phyloP scores from a whole-genome alignment of 2,888 invertebrate species.

The Archaeoteleia sp. region DNA sequence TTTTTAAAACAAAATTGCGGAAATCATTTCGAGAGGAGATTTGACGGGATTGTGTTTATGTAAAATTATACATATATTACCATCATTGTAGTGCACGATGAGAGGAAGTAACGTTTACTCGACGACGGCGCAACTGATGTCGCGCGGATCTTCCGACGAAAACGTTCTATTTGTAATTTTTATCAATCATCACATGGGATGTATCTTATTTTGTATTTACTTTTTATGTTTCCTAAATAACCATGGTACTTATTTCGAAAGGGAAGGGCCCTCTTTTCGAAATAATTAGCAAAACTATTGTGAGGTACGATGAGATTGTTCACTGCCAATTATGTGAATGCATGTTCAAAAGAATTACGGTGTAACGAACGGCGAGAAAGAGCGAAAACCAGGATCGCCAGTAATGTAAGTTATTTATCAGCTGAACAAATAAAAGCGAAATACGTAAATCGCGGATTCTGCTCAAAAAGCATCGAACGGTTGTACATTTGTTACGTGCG shows the following conservation, averaged over 20 bases:
- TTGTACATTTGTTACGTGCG: slow-evolving; percentile 29
- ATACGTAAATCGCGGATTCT: slow-evolving; percentile 25
- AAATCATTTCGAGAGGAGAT: too few species aligned
- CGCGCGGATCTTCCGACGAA: too few species aligned
- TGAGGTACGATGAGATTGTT: slow-evolving; percentile 40
- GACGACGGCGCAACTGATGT: too few species aligned
- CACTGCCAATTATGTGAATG: slow-evolving; percentile 49
- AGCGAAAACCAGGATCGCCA: neutral
- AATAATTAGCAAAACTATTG: slow-evolving; percentile 3
- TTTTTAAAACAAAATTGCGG: too few species aligned
- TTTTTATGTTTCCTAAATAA: neutral
- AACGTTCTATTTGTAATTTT: too few species aligned
- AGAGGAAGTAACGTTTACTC: too few species aligned
- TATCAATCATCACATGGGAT: too few species aligned
- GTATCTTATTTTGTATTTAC: too few species aligned
- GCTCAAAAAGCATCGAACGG: slow-evolving; percentile 50
- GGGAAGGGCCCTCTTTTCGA: slow-evolving; percentile 3
- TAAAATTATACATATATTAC: too few species aligned
- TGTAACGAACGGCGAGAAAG: slow-evolving; percentile 5
- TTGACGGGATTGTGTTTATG: too few species aligned
- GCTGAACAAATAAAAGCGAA: slow-evolving; percentile 2
- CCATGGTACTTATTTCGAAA: slow-evolving; percentile 20
- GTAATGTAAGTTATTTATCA: slow-evolving; percentile 15
- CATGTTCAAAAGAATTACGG: slow-evolving; percentile 24
- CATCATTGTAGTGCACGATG: too few species aligned